A percentile compares a stretch with the other conserved stretches of the same genome.
phyloP scores from a whole-genome alignment of 2,888 invertebrate genomes.

The Choreutis nemorana region DNA sequence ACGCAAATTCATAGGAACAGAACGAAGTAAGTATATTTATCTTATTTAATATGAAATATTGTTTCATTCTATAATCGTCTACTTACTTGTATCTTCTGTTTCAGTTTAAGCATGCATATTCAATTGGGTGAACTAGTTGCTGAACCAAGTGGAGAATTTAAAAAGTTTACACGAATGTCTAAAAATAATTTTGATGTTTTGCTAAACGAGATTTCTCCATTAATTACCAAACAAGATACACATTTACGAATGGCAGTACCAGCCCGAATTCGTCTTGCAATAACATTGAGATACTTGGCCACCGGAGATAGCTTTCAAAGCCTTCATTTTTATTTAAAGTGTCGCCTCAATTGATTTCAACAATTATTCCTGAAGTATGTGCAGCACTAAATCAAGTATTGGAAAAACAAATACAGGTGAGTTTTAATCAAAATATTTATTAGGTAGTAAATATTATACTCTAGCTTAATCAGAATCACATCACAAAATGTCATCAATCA shows the following conservation, averaged over 20 bases:
- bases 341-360: slow-evolving; percentile 9
- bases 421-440: slow-evolving; percentile 3
- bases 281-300: slow-evolving; percentile 6
- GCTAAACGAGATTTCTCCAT: slow-evolving; percentile 7
- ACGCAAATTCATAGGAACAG: slow-evolving; percentile 7
- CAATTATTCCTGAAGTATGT: slow-evolving; percentile 10
- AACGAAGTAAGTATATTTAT: slow-evolving; percentile 6
- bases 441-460: background rate
- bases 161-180: slow-evolving; percentile 14
- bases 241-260: slow-evolving; percentile 1
- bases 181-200: slow-evolving; percentile 10
- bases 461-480: background rate
- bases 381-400: slow-evolving; percentile 6
- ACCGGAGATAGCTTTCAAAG: slow-evolving; percentile 8
- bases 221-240: slow-evolving; percentile 8
- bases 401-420: slow-evolving; percentile 2
- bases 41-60: no score
- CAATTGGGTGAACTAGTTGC: slow-evolving; percentile 12
- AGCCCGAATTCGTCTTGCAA: slow-evolving; percentile 4
- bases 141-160: slow-evolving; percentile 11
- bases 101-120: slow-evolving; percentile 9
- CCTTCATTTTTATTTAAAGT: slow-evolving; percentile 12
- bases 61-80: no score
- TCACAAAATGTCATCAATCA: no score
- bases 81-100: slow-evolving; percentile 4